Evolutionary conservation across 2,888 invertebrate genomes (phyloP).

Genomic region (Alloplasta piceator): DNA sequence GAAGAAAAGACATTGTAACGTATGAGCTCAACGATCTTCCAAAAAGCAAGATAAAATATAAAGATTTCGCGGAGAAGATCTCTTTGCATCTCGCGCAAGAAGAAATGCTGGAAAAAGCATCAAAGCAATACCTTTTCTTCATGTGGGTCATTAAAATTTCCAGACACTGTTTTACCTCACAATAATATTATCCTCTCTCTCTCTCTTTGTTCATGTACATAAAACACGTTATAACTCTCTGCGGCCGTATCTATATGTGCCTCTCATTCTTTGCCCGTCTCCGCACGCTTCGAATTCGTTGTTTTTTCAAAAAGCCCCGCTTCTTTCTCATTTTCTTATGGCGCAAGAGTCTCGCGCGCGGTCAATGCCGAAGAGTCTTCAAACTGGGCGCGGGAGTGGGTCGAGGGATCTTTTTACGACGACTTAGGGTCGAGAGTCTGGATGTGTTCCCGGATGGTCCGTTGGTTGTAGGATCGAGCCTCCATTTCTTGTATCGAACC

Average conservation of each 20-base stretch:
- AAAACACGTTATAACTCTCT: slow-evolving; percentile 46
- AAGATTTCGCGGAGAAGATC: slow-evolving; percentile 13
- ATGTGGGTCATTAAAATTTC: slow-evolving; percentile 53
- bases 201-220: slow-evolving; percentile 31
- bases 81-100: not conserved
- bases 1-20: not conserved
- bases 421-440: slow-evolving; percentile 45
- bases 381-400: slow-evolving; percentile 3
- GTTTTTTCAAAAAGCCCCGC: not conserved
- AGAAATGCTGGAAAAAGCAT: slow-evolving; percentile 22
- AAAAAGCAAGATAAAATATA: slow-evolving; percentile 1
- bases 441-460: slow-evolving; percentile 60
- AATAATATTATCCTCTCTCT: slow-evolving; percentile 52
- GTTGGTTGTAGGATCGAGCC: slow-evolving; percentile 38
- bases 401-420: slow-evolving; percentile 56
- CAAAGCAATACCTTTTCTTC: slow-evolving; percentile 40
- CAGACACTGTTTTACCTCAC: slow-evolving; percentile 49
- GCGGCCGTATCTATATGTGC: slow-evolving; percentile 8
- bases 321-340: not conserved
- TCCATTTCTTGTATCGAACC: too few species aligned
- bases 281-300: not conserved
- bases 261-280: slow-evolving; percentile 38
- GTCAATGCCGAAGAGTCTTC: not conserved
- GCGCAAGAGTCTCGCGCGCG: slow-evolving; percentile 10
- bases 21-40: not conserved